phyloP scores from a whole-genome alignment of 23 tunicate genomes.

The Trididemnum clinides region DNA sequence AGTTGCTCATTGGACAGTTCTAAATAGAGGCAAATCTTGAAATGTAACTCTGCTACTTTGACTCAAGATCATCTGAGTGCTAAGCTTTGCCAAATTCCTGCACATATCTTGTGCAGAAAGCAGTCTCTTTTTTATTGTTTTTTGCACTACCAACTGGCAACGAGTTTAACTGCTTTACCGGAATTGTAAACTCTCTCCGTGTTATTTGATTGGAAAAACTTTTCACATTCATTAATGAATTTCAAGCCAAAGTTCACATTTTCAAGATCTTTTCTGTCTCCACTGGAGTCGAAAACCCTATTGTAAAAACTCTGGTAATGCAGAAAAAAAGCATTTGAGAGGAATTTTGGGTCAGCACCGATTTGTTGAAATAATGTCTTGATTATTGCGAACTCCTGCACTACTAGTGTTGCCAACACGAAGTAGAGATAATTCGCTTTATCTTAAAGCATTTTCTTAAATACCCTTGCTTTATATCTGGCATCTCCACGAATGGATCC shows the following conservation, averaged over 20 bases:
- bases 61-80: not conserved
- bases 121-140: conserved; percentile 22
- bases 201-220: not conserved
- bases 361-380: not conserved
- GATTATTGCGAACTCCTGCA: conserved; percentile 29
- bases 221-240: not conserved
- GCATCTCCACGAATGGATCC: not conserved
- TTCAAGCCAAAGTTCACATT: conserved; percentile 17
- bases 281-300: not conserved
- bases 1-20: not conserved
- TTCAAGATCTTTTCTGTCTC: not conserved
- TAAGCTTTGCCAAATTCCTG: not conserved
- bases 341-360: not conserved
- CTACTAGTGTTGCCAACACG: conserved; percentile 15
- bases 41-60: not conserved
- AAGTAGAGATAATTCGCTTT: conserved; percentile 30
- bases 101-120: conserved; percentile 5
- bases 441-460: conserved; percentile 38
- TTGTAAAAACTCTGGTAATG: not conserved
- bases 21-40: conserved; percentile 10
- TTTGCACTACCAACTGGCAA: not conserved
- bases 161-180: not conserved
- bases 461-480: conserved; percentile 28
- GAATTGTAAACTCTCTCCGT: not conserved
- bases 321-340: not conserved